Evolutionary conservation across 2,888 invertebrate genomes (phyloP), one percentile per base, ranked within the genome.

Genomic region (Epsilonema sp.): DNA sequence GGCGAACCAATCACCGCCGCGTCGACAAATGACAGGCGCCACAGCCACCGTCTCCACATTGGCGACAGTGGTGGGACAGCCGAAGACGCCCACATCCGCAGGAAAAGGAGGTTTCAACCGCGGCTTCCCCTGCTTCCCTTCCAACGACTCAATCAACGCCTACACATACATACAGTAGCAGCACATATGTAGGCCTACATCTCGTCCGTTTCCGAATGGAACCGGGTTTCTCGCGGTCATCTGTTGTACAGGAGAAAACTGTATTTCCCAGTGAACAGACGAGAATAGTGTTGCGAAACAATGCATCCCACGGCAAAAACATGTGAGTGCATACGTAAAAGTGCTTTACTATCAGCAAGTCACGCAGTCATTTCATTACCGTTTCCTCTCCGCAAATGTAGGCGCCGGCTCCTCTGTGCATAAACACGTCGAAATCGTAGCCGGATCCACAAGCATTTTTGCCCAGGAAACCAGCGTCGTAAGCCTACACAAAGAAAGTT

Each of bases 301-400:
- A 37, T 23, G 1, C 1, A 31, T 42, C 13, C 19, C 11, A 13
- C 19, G 42, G 26, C 19, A 45, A 50, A 13, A 5, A 21, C n/a
- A n/a, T n/a, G n/a, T n/a, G n/a, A n/a, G n/a, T n/a, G n/a, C n/a
- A n/a, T n/a, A n/a, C n/a, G n/a, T n/a, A n/a, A n/a, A n/a, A n/a
- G n/a, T n/a, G n/a, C n/a, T n/a, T n/a, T n/a, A n/a, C n/a, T n/a
- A 46, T 4, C 22, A 46, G 5, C 22, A 49, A n/a, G n/a, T n/a
- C n/a, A n/a, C 31, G 21, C 5, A 16, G 4, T 5, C 26, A 24
- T 25, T n/a, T 44, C 57, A 60, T 58, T 54, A 70, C 90, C 0
- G 97, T 97, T 71, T 99, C 97, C 65, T 99, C 97, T 1, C 97
- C 97, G 64, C 97, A 99, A 62, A 99, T 89, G 66, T 99, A 99